Percentiles rank a stretch among this genome's conserved stretches.
These are phyloP conservation scores for Gambusia affinis DNA, from an alignment of 2,113 vertebrate species.

Conservation along the genomic window DNA sequence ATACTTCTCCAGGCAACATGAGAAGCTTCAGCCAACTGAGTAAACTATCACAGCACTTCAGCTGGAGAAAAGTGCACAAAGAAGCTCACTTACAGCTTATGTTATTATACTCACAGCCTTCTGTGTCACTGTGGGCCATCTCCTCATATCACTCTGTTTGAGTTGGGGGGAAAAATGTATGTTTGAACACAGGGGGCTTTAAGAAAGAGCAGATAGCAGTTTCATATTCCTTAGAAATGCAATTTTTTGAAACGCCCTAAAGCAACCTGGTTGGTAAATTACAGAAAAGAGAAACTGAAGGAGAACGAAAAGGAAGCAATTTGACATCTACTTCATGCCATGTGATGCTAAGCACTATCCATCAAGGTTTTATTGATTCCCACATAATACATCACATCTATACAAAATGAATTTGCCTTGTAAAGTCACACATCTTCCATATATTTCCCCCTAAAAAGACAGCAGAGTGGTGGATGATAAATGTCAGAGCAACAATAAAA, in stretches of 20 bases:
- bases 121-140: slow-evolving; percentile 17
- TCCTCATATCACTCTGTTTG: slow-evolving; percentile 9
- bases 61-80: slow-evolving; percentile 25
- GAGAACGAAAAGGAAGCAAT: background rate
- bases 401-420: slow-evolving; percentile 35
- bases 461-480: slow-evolving; percentile 24
- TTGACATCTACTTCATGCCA: slow-evolving; percentile 14
- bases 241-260: slow-evolving; percentile 19
- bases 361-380: slow-evolving; percentile 53
- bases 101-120: slow-evolving; percentile 24
- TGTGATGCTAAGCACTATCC: slow-evolving; percentile 38
- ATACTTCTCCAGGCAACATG: background rate
- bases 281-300: slow-evolving; percentile 13
- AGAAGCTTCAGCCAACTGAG: slow-evolving; percentile 15
- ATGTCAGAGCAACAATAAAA: slow-evolving; percentile 15
- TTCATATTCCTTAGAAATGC: slow-evolving; percentile 28
- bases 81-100: slow-evolving; percentile 8
- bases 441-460: slow-evolving; percentile 29
- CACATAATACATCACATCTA: slow-evolving; percentile 30
- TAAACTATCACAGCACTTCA: slow-evolving; percentile 14
- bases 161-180: slow-evolving; percentile 16
- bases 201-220: background rate
- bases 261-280: slow-evolving; percentile 5
- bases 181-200: background rate
- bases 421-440: slow-evolving; percentile 19